Percentiles rank a stretch among this genome's conserved stretches.
Evolutionary conservation across 2,888 invertebrate species (phyloP).

Genomic region (Eurytoma californica): DNA sequence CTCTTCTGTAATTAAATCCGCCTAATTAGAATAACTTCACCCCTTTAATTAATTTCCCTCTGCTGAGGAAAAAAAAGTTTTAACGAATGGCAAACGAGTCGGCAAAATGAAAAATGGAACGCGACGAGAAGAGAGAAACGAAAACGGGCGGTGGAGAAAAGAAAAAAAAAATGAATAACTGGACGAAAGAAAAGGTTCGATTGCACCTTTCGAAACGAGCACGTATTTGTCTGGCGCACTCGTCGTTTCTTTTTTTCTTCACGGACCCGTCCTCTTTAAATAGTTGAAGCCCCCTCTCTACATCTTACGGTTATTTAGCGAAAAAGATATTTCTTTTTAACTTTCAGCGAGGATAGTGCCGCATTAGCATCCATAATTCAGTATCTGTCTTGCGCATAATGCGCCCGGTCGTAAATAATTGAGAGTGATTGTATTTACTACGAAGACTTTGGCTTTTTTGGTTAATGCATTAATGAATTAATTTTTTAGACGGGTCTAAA

Average conservation of each 20-base stretch:
- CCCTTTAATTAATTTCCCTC: too few species aligned
- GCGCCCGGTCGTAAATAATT: too few species aligned
- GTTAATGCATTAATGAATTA: too few species aligned
- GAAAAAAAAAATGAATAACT: neutral
- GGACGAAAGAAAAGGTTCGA: constrained; percentile 10
- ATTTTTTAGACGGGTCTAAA: too few species aligned
- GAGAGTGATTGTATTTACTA: too few species aligned
- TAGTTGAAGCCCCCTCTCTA: constrained; percentile 7
- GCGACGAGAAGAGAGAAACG: neutral
- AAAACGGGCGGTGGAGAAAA: too few species aligned
- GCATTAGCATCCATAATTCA: too few species aligned
- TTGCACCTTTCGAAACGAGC: constrained; percentile 21
- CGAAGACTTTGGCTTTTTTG: too few species aligned
- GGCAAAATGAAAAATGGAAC: neutral
- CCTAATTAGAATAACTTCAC: constrained; percentile 20
- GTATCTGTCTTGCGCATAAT: too few species aligned
- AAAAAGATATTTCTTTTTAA: constrained; percentile 20
- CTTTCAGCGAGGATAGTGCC: neutral
- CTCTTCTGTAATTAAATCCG: constrained; percentile 25
- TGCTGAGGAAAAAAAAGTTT: neutral
- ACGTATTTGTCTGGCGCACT: neutral
- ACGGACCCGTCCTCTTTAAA: constrained; percentile 9
- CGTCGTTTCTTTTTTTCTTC: neutral
- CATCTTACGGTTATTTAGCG: neutral
- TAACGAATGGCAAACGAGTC: too few species aligned